A percentile compares a stretch with the other conserved stretches of the same genome.
Conservation (phyloP, 2,888 invertebrate species). For the Acanthococcus lagerstroemiae region DNA sequence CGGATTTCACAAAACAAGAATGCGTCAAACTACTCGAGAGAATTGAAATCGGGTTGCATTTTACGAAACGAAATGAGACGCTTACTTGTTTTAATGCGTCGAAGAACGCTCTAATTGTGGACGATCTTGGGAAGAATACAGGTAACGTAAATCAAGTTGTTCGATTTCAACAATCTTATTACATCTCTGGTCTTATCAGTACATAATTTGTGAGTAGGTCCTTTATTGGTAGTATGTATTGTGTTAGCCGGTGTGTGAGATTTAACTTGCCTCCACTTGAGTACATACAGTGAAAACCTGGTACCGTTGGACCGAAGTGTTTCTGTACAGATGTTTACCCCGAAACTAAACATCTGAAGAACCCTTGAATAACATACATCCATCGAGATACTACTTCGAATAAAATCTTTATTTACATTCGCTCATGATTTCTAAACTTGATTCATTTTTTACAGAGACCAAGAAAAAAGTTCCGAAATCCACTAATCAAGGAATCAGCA, state of each 20-base stretch:
- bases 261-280: too few relatives aligned
- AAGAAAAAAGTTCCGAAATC: background rate
- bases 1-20: constrained; percentile 25
- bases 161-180: too few relatives aligned
- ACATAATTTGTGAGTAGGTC: background rate
- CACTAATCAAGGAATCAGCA: constrained; percentile 38
- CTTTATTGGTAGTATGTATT: background rate
- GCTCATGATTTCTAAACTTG: background rate
- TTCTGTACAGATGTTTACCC: too few relatives aligned
- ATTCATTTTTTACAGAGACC: background rate
- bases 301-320: too few relatives aligned
- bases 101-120: background rate
- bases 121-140: background rate
- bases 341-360: too few relatives aligned
- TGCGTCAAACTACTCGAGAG: constrained; percentile 8
- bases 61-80: constrained; percentile 3
- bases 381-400: too few relatives aligned
- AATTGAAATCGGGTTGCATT: constrained; percentile 8
- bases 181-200: too few relatives aligned
- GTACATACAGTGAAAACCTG: too few relatives aligned
- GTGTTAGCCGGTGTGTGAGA: background rate
- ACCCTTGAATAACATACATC: too few relatives aligned
- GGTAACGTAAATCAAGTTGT: too few relatives aligned
- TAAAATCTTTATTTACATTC: background rate
- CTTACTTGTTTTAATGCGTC: too few relatives aligned